Base-by-base conservation (phyloP, 1,140 invertebrate species). In the Lethocerus indicus region DNA sequence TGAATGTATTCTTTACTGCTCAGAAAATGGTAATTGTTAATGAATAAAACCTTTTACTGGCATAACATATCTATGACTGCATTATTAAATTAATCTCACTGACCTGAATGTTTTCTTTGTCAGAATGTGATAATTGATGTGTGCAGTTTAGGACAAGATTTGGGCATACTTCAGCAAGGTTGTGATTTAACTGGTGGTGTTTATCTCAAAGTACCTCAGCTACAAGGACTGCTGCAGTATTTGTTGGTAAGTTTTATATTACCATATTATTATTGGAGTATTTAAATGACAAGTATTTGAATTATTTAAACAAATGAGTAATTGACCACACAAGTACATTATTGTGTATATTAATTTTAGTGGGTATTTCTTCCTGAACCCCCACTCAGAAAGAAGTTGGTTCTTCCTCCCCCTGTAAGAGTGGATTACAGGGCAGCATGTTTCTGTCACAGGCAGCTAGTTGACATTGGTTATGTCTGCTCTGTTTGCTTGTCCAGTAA, bases 1-100 rank as follows among this genome's bases (percentile, higher is more conserved):
- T 97, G 89, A 97, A 97, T 69, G 83, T 88, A 20, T 95, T 97
- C 61, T 97, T 97, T 57, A 92, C 92, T 24, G 88, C 93, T 32
- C 90, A 86, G 57, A 86, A 84, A 71, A 71, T 78, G 67, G 76
- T 80, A 61, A 27, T 49, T 51, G 29, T 27, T 6, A 47, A 43
- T 57, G 37, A 39, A 20, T 21, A 20, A 21, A 4, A 16, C 39
- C 27, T 48, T 24, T 9, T n/a, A n/a, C 13, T 41, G 16, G 14
- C 42, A 43, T 49, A 13, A 5, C 7, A 24, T 37, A 36, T 29
- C 25, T 47, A 35, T 47, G 26, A 49, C n/a, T n/a, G 9, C 7
- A 32, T 32, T 32, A n/a, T n/a, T n/a, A 32, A 32, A 9, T 32
- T 32, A 6, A 27, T 16, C 21, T 13, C 18, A n/a, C 26, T 47